These are phyloP conservation scores for Adelges cooleyi DNA, from an alignment of 1,140 invertebrate species.

Conservation along the genomic window DNA sequence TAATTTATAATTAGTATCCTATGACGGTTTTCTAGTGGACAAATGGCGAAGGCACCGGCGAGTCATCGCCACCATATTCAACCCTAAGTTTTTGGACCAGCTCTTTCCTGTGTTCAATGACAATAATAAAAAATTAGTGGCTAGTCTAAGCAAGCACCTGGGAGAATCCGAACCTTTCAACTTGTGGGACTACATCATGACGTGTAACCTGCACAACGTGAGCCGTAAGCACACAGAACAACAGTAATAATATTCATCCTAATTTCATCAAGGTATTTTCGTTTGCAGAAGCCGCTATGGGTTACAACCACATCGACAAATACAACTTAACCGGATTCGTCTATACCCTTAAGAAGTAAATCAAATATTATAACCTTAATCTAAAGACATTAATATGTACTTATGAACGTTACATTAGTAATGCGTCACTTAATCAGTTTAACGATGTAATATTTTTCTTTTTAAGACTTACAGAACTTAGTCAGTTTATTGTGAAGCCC, in stretches of 20 bases:
- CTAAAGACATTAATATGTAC: too few relatives aligned
- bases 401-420: too few relatives aligned
- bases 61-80: constrained; percentile 66
- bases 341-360: not conserved
- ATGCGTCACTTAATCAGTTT: too few relatives aligned
- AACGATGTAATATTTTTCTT: too few relatives aligned
- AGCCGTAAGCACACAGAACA: constrained; percentile 48
- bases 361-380: too few relatives aligned
- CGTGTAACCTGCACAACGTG: constrained; percentile 64
- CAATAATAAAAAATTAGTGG: constrained; percentile 50
- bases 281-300: constrained; percentile 11
- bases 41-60: constrained; percentile 50
- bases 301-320: not conserved
- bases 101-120: constrained; percentile 63
- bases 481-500: constrained; percentile 31
- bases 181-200: constrained; percentile 44
- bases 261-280: too few relatives aligned
- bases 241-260: too few relatives aligned
- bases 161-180: constrained; percentile 30
- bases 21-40: constrained; percentile 29
- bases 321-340: not conserved
- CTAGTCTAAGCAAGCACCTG: constrained; percentile 31
- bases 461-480: constrained; percentile 1
- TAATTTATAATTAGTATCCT: not conserved
- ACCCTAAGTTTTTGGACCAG: constrained; percentile 67